phyloP scores from a whole-genome alignment of 2,888 invertebrate genomes.

The Dusona sp. region DNA sequence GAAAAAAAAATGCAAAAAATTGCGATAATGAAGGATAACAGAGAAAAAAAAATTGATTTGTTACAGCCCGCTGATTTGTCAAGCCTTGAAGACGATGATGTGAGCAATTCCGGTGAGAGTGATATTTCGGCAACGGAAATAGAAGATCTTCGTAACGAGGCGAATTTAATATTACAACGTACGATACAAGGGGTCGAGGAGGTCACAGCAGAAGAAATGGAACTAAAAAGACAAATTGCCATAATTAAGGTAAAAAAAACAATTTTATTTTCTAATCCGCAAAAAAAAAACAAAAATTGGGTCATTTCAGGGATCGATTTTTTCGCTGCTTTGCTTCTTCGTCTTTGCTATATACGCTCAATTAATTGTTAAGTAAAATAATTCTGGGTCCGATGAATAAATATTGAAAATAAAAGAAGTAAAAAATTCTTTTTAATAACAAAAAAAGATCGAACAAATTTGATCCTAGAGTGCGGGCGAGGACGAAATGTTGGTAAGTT shows the following conservation, averaged over 20 bases:
- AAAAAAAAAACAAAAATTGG: neutral
- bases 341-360: neutral
- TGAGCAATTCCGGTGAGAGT: slow-evolving; percentile 48
- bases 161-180: neutral
- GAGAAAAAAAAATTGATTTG: neutral
- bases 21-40: neutral
- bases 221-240: neutral
- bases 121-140: slow-evolving; percentile 68
- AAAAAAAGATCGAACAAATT: slow-evolving; percentile 27
- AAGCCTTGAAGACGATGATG: slow-evolving; percentile 56
- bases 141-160: slow-evolving; percentile 61
- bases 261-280: neutral
- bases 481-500: slow-evolving; percentile 64
- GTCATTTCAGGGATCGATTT: neutral
- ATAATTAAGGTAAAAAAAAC: neutral
- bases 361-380: neutral
- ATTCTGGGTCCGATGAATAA: neutral
- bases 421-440: neutral
- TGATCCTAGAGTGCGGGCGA: slow-evolving; percentile 56
- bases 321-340: slow-evolving; percentile 13
- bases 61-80: slow-evolving; percentile 64
- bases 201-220: neutral
- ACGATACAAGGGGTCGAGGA: slow-evolving; percentile 8
- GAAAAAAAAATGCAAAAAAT: neutral
- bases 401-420: neutral